Evolutionary conservation across 2,888 invertebrate genomes (phyloP).

Genomic region (Ethmia dodecea): DNA sequence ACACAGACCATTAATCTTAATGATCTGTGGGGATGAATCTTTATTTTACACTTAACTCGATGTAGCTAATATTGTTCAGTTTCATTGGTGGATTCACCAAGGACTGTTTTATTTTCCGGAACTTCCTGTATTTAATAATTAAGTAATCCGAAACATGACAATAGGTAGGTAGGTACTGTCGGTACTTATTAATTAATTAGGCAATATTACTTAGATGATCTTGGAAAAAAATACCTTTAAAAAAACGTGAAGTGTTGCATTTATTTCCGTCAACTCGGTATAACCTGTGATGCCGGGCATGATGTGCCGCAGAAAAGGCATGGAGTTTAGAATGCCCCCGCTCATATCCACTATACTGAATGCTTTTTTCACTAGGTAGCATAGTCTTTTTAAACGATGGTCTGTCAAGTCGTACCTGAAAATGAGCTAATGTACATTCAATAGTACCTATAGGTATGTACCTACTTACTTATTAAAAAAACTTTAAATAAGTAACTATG

Average conservation of each 20-base stretch:
- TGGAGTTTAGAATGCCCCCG: slow-evolving; percentile 83
- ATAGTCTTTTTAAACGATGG: slow-evolving; percentile 66
- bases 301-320: slow-evolving; percentile 82
- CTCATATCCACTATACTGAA: slow-evolving; percentile 82
- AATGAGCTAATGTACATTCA: neutral
- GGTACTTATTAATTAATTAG: too few relatives aligned
- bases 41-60: too few relatives aligned
- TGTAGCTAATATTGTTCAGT: neutral
- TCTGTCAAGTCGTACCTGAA: slow-evolving; percentile 78
- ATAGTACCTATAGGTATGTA: neutral
- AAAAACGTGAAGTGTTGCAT: slow-evolving; percentile 73
- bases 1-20: too few relatives aligned
- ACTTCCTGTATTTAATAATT: neutral
- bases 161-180: too few relatives aligned
- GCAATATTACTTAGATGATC: too few relatives aligned
- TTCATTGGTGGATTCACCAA: neutral
- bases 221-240: slow-evolving; percentile 55
- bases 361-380: slow-evolving; percentile 77
- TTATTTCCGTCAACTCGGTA: slow-evolving; percentile 65
- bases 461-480: too few relatives aligned
- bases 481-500: too few relatives aligned
- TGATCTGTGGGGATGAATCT: too few relatives aligned
- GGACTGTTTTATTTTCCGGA: neutral
- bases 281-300: slow-evolving; percentile 81
- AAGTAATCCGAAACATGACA: too few relatives aligned